Evolutionary conservation across 1,140 invertebrate species (phyloP).

Genomic region (Agraylea sexmaculata): DNA sequence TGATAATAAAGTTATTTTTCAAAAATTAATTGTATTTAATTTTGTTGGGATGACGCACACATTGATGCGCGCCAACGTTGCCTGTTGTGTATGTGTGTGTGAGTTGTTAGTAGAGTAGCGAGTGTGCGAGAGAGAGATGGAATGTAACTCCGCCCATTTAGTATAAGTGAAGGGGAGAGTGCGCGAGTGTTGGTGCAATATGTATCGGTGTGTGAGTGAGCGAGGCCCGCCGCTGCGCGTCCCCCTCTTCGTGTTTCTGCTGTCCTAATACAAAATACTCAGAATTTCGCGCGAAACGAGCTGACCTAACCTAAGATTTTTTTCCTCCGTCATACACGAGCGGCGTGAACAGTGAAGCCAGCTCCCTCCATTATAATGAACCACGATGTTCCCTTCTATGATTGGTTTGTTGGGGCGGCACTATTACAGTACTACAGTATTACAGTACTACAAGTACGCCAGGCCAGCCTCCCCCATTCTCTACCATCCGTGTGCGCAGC

Average conservation of each 20-base stretch:
- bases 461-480: not conserved
- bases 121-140: too few species aligned
- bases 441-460: conserved; percentile 7
- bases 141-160: conserved; percentile 3
- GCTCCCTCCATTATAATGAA: too few species aligned
- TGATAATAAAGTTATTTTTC: too few species aligned
- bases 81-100: too few species aligned
- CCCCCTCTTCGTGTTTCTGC: conserved; percentile 6
- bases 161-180: too few species aligned
- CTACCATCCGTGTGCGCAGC: conserved; percentile 3
- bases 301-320: conserved; percentile 17
- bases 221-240: not conserved
- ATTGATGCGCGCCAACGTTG: too few species aligned
- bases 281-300: conserved; percentile 21
- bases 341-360: not conserved
- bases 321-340: conserved; percentile 10
- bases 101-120: too few species aligned
- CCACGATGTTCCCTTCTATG: too few species aligned
- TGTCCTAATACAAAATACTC: conserved; percentile 19
- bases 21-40: too few species aligned
- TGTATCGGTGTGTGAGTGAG: not conserved
- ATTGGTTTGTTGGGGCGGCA: too few species aligned
- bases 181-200: not conserved
- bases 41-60: too few species aligned
- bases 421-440: too few species aligned